A percentile compares a stretch with the other conserved stretches of the same genome.
These are phyloP conservation scores for Hoplodrina ambigua DNA, from an alignment of 2,888 invertebrate genomes.

Conservation along the genomic window DNA sequence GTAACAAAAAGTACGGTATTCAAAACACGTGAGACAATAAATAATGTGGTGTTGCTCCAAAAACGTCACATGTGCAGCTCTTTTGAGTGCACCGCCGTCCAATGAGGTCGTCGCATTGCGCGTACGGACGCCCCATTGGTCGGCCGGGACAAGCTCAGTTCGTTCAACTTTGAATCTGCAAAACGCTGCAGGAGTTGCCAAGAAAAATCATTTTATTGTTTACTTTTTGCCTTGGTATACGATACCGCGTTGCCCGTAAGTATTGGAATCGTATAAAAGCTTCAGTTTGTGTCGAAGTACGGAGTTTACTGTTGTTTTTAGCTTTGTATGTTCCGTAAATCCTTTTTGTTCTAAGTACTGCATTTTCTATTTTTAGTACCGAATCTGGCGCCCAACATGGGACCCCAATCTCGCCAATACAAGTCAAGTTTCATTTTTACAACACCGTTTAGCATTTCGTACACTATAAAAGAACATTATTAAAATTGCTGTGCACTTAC, in stretches of 20 bases:
- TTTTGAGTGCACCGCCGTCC: constrained; percentile 72
- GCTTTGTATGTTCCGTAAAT: constrained; percentile 11
- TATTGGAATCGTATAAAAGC: constrained; percentile 51
- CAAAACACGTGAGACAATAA: constrained; percentile 64
- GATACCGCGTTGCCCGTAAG: constrained; percentile 42
- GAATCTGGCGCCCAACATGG: too few relatives aligned
- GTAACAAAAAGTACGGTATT: constrained; percentile 39
- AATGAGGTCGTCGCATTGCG: constrained; percentile 87
- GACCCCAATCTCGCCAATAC: constrained; percentile 39
- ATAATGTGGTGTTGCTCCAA: constrained; percentile 62
- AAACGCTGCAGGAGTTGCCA: constrained; percentile 75
- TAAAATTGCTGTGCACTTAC: constrained; percentile 58
- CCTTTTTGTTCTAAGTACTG: constrained; percentile 13
- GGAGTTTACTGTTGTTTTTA: constrained; percentile 15
- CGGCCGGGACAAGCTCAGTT: constrained; percentile 71
- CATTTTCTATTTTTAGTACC: neutral
- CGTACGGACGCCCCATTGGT: constrained; percentile 75
- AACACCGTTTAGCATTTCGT: constrained; percentile 36
- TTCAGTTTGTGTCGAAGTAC: constrained; percentile 31
- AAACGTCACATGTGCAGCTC: constrained; percentile 65
- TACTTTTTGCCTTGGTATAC: constrained; percentile 42
- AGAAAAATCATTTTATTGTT: constrained; percentile 68
- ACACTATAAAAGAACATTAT: constrained; percentile 51
- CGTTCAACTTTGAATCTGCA: constrained; percentile 82
- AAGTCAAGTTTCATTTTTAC: constrained; percentile 3